Base-by-base conservation (phyloP, 1,140 invertebrate genomes). In the Stegodyphus dumicola region DNA sequence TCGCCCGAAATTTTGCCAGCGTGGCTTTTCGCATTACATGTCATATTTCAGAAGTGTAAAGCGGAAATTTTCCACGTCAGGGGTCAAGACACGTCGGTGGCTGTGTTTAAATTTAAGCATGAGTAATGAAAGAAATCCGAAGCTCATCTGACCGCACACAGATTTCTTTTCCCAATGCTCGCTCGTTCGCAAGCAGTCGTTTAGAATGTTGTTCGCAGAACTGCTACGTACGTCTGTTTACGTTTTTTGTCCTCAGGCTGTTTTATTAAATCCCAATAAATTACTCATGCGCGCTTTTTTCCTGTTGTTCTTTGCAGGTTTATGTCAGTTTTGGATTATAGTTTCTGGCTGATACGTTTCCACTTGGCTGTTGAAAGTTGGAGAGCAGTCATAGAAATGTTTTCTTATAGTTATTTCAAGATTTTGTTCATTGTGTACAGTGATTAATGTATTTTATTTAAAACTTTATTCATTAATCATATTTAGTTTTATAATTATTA, bases 31-130 rank as follows among this genome's bases (percentile, higher is more conserved):
- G 67, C 54, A 64, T 80, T 80, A 60, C 69, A 64, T 64, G 69
- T 64, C 78, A 80, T 78, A 78, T 80, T 80, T 80, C 78, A 80
- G 60, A 53, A 6, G 78, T 71, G 56, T 51, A 71, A 51, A 80
- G 78, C 78, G 53, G 78, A 73, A 73, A 80, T 80, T 71, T 52
- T 64, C 78, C 54, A 71, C n/a, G 78, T 70, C 78, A 80, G 17
- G 66, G 78, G 53, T 80, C 69, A 78, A 69, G 51, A 49, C 33
- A 33, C 33, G 33, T 33, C 33, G 33, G 33, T 33, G 33, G 33
- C 33, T 52, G 65, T 49, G 49, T 78, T 78, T 78, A 78, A 78
- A 53, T 18, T 11, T 78, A 69, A 54, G 66, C 77, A 54, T 70
- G 77, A 78, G 66, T 78, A 53, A 78, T 78, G 52, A 69, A 78